Conservation (phyloP, 2,888 invertebrate species). For the Lottia gigantea region DNA sequence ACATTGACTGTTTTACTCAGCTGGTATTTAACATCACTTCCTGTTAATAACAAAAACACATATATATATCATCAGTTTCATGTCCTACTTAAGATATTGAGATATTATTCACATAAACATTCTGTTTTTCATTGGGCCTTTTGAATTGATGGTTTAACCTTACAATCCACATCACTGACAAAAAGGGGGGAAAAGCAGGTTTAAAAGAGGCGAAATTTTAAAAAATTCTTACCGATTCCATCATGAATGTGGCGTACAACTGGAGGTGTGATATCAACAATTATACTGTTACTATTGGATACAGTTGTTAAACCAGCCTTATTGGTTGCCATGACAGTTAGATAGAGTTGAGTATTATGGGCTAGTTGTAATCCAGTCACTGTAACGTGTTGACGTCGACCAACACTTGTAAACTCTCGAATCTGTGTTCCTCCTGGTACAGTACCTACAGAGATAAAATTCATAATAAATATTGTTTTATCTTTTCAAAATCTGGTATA, state of each 20-base stretch:
- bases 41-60: slow-evolving; percentile 17
- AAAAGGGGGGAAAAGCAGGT: no score
- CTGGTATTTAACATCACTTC: slow-evolving; percentile 33
- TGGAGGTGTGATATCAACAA: slow-evolving; percentile 46
- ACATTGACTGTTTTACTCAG: slow-evolving; percentile 20
- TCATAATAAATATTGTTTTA: no score
- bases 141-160: no score
- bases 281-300: slow-evolving; percentile 35
- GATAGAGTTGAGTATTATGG: slow-evolving; percentile 38
- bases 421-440: slow-evolving; percentile 39
- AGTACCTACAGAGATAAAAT: slow-evolving; percentile 29
- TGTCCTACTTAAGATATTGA: no score
- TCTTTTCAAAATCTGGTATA: no score
- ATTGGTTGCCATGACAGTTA: slow-evolving; percentile 50
- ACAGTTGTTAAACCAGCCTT: slow-evolving; percentile 39
- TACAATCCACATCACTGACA: no score
- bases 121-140: no score
- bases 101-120: no score
- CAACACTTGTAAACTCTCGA: slow-evolving; percentile 37
- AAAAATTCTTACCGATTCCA: slow-evolving; percentile 30
- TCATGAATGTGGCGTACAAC: slow-evolving; percentile 37
- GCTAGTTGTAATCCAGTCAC: slow-evolving; percentile 35
- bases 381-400: slow-evolving; percentile 36
- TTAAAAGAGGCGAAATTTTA: no score
- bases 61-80: neutral